These are phyloP conservation scores for Beris chalybata DNA, from an alignment of 2,888 invertebrate genomes.

Conservation along the genomic window DNA sequence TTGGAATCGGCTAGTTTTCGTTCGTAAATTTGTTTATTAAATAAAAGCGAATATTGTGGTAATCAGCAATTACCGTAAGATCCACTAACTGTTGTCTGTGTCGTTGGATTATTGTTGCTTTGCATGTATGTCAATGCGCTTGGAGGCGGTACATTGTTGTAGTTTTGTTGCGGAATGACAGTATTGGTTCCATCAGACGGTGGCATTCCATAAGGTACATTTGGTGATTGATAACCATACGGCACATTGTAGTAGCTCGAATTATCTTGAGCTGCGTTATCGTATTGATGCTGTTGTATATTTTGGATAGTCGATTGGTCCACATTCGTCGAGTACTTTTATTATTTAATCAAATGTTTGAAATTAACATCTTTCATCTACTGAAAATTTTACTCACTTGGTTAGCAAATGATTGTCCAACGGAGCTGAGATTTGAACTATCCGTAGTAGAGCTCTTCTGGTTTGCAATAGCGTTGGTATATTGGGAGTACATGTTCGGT, in stretches of 20 bases:
- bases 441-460: constrained; percentile 37
- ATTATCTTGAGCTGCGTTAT: background rate
- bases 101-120: constrained; percentile 43
- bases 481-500: constrained; percentile 39
- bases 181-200: background rate
- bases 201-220: background rate
- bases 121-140: constrained; percentile 50
- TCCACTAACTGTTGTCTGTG: constrained; percentile 51
- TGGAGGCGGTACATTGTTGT: constrained; percentile 2
- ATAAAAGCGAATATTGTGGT: background rate
- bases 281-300: background rate
- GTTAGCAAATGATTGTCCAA: constrained; percentile 22
- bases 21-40: background rate
- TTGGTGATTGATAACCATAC: constrained; percentile 50
- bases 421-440: constrained; percentile 27
- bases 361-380: too few relatives aligned
- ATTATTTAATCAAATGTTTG: too few relatives aligned
- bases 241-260: constrained; percentile 50
- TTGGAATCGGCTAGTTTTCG: background rate
- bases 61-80: constrained; percentile 20
- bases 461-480: constrained; percentile 45
- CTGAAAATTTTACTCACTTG: constrained; percentile 30
- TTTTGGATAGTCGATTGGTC: background rate
- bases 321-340: background rate
- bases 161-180: constrained; percentile 4